These are phyloP conservation scores for Nannobrachium achirus DNA, from an alignment of 2,113 vertebrate species.

Conservation along the genomic window DNA sequence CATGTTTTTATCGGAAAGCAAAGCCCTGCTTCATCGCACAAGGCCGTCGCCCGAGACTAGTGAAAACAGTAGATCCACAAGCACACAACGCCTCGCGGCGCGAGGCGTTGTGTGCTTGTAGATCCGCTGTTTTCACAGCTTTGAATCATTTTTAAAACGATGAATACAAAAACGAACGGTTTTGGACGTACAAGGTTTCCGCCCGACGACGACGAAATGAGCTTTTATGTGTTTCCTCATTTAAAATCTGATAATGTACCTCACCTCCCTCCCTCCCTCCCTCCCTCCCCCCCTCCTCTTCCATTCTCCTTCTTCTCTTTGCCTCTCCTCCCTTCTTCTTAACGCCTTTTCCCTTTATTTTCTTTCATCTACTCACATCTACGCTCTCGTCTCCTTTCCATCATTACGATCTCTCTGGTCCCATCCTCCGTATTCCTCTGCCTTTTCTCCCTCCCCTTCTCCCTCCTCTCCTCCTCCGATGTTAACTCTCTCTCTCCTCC, in stretches of 20 bases:
- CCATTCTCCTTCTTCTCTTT: constrained; percentile 52
- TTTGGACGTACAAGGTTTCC: too few relatives aligned
- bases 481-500: constrained; percentile 22
- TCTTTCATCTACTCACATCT: constrained; percentile 56
- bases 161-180: too few relatives aligned
- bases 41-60: too few relatives aligned
- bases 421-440: constrained; percentile 55
- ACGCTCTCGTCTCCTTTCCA: constrained; percentile 47
- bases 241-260: constrained; percentile 76
- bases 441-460: constrained; percentile 48
- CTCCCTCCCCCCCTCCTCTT: constrained; percentile 36
- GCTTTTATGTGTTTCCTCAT: constrained; percentile 75
- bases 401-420: constrained; percentile 39
- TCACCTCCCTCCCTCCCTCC: constrained; percentile 57
- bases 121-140: too few relatives aligned
- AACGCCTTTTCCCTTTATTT: constrained; percentile 48
- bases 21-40: too few relatives aligned
- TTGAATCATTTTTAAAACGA: too few relatives aligned
- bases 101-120: too few relatives aligned
- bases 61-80: too few relatives aligned
- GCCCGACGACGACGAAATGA: too few relatives aligned
- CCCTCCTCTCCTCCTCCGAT: constrained; percentile 25
- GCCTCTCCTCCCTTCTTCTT: constrained; percentile 55
- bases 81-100: too few relatives aligned
- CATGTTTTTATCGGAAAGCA: too few relatives aligned